Percentiles rank a stretch among this genome's conserved stretches.
Conservation (phyloP, 2,888 invertebrate genomes). For the Apamea anceps region DNA sequence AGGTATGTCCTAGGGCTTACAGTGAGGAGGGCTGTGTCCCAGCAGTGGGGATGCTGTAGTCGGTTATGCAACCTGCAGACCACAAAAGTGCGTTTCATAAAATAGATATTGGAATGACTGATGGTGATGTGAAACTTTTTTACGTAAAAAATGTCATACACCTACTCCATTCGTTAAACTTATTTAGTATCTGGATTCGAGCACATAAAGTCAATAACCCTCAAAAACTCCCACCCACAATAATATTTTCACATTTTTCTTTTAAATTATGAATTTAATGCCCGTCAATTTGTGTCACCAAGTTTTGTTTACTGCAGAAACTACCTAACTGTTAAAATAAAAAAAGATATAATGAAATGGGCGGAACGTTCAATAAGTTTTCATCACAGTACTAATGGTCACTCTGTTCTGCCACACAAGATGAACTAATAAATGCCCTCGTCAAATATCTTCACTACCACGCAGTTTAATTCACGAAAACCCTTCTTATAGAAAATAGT, state of each 20-base stretch:
- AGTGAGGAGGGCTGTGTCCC: not conserved
- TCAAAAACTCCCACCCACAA: slow-evolving; percentile 8
- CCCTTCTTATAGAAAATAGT: not conserved
- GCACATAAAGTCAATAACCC: slow-evolving; percentile 48
- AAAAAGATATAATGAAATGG: slow-evolving; percentile 49
- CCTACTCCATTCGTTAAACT: slow-evolving; percentile 9
- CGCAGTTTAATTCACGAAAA: slow-evolving; percentile 47
- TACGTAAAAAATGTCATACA: slow-evolving; percentile 7
- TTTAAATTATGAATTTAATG: slow-evolving; percentile 45
- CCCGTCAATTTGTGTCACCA: slow-evolving; percentile 50
- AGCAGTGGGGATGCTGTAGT: not conserved
- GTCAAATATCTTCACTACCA: slow-evolving; percentile 57
- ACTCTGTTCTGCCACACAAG: slow-evolving; percentile 62
- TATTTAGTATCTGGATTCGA: slow-evolving; percentile 23
- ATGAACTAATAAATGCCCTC: slow-evolving; percentile 62
- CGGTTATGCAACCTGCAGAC: not conserved
- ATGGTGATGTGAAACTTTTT: not conserved
- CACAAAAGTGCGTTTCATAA: not conserved
- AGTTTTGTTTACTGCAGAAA: slow-evolving; percentile 46
- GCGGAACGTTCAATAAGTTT: slow-evolving; percentile 53
- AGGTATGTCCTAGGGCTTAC: not conserved
- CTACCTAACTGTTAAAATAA: slow-evolving; percentile 46
- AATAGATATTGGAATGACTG: not conserved
- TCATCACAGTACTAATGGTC: slow-evolving; percentile 59
- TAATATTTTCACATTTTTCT: slow-evolving; percentile 41